Evolutionary conservation across 2,113 vertebrate genomes (phyloP), one percentile per base, ranked within the genome.

Genomic region (Rousettus leschenaultii): DNA sequence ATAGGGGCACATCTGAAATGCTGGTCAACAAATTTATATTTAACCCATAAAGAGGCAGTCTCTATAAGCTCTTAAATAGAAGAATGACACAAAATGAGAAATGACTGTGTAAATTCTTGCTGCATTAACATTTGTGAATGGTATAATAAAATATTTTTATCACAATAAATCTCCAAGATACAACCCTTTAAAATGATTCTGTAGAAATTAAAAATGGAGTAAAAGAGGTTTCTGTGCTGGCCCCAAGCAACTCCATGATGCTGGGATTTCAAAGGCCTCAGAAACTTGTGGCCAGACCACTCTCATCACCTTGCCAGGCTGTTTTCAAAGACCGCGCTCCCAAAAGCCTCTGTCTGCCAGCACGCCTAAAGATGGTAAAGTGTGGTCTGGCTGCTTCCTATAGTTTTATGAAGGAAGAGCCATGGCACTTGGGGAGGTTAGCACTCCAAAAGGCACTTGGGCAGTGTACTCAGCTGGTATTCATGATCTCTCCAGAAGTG

Each of bases 101-200:
- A 70, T 16, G 19, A 95, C 19, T 91, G 24, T 63, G 16, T 78
- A 33, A 83, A 84, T 88, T 89, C 11, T 85, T 97, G 28, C 33
- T 86, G 22, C 57, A 70, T 86, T 86, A 68, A 79, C 33, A 75
- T 48, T 86, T 68, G 26, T 75, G 26, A 92, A 18, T 93, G 45
- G 43, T 61, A 93, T 94, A 95, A 91, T 90, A 24, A 93, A 89
- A 94, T 68, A 92, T 89, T 94, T 96, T 95, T 95, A 97, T 94
- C 86, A 89, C 5, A 84, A 35, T 65, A 83, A 77, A 86, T 92
- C 13, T 77, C 77, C 9, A 92, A 65, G 80, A 40, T 80, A 95
- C 5, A 97, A 59, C 43, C 92, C 18, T 83, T 94, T 79, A 66
- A 70, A 59, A 45, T 94, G 59, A 12, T 89, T 86, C 26, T 83